Conservation (phyloP, 2,888 invertebrate genomes). For the Spilarctia lutea region DNA sequence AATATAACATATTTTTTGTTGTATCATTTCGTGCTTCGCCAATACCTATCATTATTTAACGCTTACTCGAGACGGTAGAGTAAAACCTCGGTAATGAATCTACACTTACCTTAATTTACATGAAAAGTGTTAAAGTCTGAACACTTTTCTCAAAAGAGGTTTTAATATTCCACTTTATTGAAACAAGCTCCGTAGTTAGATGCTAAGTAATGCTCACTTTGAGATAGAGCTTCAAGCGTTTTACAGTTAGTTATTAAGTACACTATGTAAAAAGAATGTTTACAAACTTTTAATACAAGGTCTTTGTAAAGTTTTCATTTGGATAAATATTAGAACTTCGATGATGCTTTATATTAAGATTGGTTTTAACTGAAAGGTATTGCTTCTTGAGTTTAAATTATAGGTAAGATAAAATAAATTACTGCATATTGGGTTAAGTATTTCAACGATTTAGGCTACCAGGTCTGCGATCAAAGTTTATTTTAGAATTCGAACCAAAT, state of each 20-base stretch:
- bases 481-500: too few relatives aligned
- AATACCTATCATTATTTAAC: conserved; percentile 59
- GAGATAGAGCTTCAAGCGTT: conserved; percentile 44
- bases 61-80: conserved; percentile 39
- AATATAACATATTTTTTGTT: conserved; percentile 22
- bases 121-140: conserved; percentile 69
- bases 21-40: conserved; percentile 37
- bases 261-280: background rate
- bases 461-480: too few relatives aligned
- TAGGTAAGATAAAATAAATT: background rate
- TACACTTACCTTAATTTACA: conserved; percentile 73
- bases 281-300: background rate
- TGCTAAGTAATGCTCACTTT: conserved; percentile 54
- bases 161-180: conserved; percentile 68
- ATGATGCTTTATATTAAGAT: background rate
- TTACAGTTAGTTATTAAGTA: background rate
- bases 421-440: background rate
- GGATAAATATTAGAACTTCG: background rate
- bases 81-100: conserved; percentile 70
- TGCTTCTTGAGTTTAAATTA: background rate
- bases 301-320: background rate
- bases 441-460: background rate
- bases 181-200: conserved; percentile 50
- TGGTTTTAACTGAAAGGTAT: background rate
- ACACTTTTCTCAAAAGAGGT: conserved; percentile 71